Conservation (phyloP, 2,888 invertebrate species). For the Watsonalla cultraria region DNA sequence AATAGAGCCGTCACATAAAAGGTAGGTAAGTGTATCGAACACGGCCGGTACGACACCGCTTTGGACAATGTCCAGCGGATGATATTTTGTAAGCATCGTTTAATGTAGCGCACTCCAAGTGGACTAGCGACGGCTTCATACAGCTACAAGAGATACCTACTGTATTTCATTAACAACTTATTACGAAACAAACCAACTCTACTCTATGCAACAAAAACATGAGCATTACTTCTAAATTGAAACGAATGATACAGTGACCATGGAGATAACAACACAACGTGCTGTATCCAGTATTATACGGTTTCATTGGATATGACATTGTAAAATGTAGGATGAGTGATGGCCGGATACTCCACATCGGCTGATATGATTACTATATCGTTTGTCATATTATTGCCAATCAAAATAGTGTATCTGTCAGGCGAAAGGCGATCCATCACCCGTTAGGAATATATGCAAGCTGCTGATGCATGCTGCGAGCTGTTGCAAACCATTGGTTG, state of each 20-base stretch:
- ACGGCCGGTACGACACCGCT: constrained; percentile 54
- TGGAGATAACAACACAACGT: constrained; percentile 2
- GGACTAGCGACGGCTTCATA: constrained; percentile 48
- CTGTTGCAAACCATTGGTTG: constrained; percentile 48
- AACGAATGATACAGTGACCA: constrained; percentile 20
- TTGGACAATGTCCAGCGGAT: constrained; percentile 70
- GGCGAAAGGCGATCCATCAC: constrained; percentile 67
- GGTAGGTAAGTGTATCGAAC: constrained; percentile 55
- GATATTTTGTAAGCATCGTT: constrained; percentile 68
- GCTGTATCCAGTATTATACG: constrained; percentile 25
- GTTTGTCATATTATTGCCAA: constrained; percentile 77
- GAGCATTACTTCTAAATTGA: constrained; percentile 28
- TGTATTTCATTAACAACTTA: constrained; percentile 30
- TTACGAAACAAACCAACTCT: constrained; percentile 40
- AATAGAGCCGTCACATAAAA: constrained; percentile 66
- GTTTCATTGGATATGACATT: constrained; percentile 46
- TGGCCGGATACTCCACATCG: constrained; percentile 58
- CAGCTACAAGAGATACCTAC: constrained; percentile 33
- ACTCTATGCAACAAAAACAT: constrained; percentile 39
- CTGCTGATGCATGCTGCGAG: constrained; percentile 16
- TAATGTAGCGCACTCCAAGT: constrained; percentile 57
- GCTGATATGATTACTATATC: constrained; percentile 69
- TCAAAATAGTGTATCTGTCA: constrained; percentile 79
- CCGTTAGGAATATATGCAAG: constrained; percentile 44
- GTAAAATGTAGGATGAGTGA: constrained; percentile 65